Evolutionary conservation across 2,888 invertebrate species (phyloP), one percentile per base, ranked within the genome.

Genomic region (Sepiola atlantica): DNA sequence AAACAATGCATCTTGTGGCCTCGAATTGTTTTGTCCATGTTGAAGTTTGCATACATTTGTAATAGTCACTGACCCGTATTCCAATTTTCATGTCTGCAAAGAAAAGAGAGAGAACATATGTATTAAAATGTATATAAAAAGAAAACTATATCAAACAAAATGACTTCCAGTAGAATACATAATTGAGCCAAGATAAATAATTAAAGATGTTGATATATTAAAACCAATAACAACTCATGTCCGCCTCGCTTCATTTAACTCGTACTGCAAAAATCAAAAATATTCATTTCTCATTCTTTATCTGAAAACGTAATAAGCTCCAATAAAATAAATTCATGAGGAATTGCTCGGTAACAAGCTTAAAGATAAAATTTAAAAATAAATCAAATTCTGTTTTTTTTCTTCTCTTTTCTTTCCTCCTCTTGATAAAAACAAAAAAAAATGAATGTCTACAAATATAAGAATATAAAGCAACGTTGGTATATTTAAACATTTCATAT

Each of bases 31-130:
- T 93, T 93, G 57, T 93, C 93, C 93, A 93, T 61, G 55, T 61
- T 93, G 61, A 55, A 93, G 35, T 93, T 93, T 93, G 93, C 93
- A 93, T 93, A 55, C 93, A 93, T 93, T 93, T 55, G 21, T 93
- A 61, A 61, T 55, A n/a, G 21, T 93, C 93, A 93, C 55, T 93
- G 93, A 93, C 93, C 93, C 61, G 93, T 93, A 93, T 93, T 93
- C 93, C 93, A 93, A 93, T 93, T 93, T 93, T 93, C 93, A 93
- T 93, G 93, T 93, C 93, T 93, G 61, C n/a, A 93, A 93, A 35
- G 24, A 35, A 93, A 35, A 93, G 32, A 92, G 20, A 18, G n/a
- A 77, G 16, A 77, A 32, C n/a, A 32, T 77, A 77, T n/a, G 21
- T n/a, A 45, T 77, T 77, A 16, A 18, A 77, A 21, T 16, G 32